Conservation (phyloP, 2,888 invertebrate genomes). For the Caenorhabditis sp. region DNA sequence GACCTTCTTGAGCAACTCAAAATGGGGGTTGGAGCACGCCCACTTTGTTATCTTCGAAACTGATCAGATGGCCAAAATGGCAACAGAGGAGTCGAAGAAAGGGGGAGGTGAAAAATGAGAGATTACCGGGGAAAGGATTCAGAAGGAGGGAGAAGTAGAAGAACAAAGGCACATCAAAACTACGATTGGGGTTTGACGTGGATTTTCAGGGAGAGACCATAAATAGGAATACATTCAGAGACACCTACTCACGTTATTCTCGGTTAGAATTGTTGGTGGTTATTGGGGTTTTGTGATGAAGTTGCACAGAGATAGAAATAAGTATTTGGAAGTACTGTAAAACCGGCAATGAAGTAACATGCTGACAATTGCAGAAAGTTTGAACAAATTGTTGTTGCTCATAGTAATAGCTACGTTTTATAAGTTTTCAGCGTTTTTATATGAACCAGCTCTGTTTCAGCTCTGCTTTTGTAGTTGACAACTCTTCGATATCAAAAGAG, state of each 20-base stretch:
- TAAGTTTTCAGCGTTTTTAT: too few species aligned
- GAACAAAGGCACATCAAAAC: background rate
- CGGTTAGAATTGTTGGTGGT: background rate
- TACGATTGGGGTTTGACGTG: constrained; percentile 17
- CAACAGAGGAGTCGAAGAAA: constrained; percentile 13
- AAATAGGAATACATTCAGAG: constrained; percentile 1
- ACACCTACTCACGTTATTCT: constrained; percentile 11
- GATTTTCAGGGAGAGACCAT: background rate
- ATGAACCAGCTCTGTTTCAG: too few species aligned
- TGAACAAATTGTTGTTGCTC: background rate
- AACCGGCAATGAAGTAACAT: too few species aligned
- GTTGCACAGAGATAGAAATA: too few species aligned
- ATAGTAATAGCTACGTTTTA: too few species aligned
- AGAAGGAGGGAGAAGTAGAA: constrained; percentile 1
- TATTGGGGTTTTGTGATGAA: background rate
- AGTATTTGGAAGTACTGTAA: too few species aligned
- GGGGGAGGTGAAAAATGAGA: constrained; percentile 26
- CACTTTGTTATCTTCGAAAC: background rate
- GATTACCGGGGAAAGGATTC: constrained; percentile 6
- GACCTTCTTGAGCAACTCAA: background rate
- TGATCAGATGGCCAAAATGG: background rate
- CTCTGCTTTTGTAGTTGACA: too few species aligned
- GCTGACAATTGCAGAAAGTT: too few species aligned
- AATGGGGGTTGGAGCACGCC: constrained; percentile 5
- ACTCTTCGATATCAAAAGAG: too few species aligned